Evolutionary conservation across 35 echinoderm and acorn worm species (phyloP).

Genomic region (Lytechinus pictus): DNA sequence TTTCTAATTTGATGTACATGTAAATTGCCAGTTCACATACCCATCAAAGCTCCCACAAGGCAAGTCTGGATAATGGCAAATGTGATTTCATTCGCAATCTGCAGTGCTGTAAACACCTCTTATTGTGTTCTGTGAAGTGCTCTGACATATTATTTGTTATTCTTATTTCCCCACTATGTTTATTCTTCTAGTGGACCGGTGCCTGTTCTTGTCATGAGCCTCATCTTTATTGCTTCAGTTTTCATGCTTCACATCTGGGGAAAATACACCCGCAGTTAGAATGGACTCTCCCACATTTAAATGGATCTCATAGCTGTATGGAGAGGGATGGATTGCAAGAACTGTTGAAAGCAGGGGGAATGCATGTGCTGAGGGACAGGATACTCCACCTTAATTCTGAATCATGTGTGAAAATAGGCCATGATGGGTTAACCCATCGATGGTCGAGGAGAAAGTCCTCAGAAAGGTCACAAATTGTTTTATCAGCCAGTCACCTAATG

Average conservation of each 20-base stretch:
- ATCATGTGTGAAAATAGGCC: neutral
- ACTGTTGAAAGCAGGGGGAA: neutral
- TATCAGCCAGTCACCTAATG: neutral
- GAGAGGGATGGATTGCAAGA: neutral
- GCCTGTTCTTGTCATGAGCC: slow-evolving; percentile 98
- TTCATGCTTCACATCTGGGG: slow-evolving; percentile 99
- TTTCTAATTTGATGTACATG: too few relatives aligned
- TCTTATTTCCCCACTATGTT: slow-evolving; percentile 22
- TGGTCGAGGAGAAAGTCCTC: neutral
- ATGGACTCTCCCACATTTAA: neutral
- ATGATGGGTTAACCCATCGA: neutral
- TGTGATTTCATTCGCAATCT: too few relatives aligned
- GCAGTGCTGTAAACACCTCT: too few relatives aligned
- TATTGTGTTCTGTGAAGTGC: too few relatives aligned
- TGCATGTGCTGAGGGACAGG: neutral
- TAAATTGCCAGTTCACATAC: too few relatives aligned
- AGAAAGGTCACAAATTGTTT: neutral
- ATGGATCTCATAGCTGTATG: neutral
- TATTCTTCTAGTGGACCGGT: slow-evolving; percentile 92
- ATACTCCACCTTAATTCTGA: neutral
- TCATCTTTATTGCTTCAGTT: slow-evolving; percentile 97
- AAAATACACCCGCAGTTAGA: slow-evolving; percentile 93
- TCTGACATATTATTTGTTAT: neutral
- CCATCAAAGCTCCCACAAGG: too few relatives aligned
- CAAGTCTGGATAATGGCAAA: too few relatives aligned